Percentiles rank a stretch among this genome's conserved stretches.
These are phyloP conservation scores for Lycopodina hypogea DNA, from an alignment of 37 sponge, comb jelly and placozoan genomes.

Conservation along the genomic window DNA sequence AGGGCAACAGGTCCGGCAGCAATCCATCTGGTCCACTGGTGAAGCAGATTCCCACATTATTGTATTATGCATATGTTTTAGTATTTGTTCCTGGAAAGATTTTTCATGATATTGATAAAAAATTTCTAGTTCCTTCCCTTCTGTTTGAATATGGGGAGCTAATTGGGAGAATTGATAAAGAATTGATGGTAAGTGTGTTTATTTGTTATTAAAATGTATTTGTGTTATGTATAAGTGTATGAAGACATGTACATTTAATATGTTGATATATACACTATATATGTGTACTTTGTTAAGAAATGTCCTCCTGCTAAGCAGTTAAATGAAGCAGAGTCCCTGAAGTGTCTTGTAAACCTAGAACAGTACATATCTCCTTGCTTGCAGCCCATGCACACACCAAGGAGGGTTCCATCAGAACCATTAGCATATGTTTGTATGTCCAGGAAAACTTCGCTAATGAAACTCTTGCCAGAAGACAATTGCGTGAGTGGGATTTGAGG, in stretches of 20 bases:
- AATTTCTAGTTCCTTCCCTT: neutral
- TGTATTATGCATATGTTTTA: neutral
- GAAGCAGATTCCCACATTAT: neutral
- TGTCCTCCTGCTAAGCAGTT: too few relatives aligned
- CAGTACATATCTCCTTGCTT: neutral
- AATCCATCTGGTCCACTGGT: neutral
- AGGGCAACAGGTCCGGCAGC: neutral
- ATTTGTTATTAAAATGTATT: neutral
- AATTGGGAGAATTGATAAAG: conserved; percentile 1
- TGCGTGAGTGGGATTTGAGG: neutral
- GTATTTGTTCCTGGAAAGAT: conserved; percentile 16
- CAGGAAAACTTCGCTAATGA: conserved; percentile 6
- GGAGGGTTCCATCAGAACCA: neutral
- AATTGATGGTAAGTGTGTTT: conserved; percentile 2
- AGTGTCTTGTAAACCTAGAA: neutral
- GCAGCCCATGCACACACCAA: neutral
- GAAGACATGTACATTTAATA: too few relatives aligned
- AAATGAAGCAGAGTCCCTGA: too few relatives aligned
- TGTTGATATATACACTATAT: too few relatives aligned
- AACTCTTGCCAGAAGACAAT: neutral
- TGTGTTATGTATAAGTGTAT: too few relatives aligned
- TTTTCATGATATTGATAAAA: conserved; percentile 1
- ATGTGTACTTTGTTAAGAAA: too few relatives aligned
- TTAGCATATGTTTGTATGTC: too few relatives aligned
- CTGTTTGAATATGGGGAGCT: neutral